Conservation (phyloP, 1,140 invertebrate genomes). For the Ostrea denselamellosa region DNA sequence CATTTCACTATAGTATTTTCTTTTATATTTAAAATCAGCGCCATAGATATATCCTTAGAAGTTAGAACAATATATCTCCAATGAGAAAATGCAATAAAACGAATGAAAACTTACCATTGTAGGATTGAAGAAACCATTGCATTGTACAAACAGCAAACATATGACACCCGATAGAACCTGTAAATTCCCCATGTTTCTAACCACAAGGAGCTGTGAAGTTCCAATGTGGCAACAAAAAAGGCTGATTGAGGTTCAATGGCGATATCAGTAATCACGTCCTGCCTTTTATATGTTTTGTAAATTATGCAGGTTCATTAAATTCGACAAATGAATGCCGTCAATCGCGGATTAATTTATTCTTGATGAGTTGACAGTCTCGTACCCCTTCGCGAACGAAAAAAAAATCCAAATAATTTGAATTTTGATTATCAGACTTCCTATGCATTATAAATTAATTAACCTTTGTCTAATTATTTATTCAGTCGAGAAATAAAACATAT, state of each 20-base stretch:
- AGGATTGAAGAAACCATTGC: constrained; percentile 1
- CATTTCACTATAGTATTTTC: not conserved
- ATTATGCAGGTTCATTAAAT: constrained; percentile 34
- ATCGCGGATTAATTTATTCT: constrained; percentile 24
- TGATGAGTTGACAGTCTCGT: constrained; percentile 24
- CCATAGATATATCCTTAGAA: not conserved
- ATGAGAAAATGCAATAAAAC: not conserved
- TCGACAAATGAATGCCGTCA: constrained; percentile 35
- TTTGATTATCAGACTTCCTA: constrained; percentile 38
- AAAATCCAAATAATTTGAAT: constrained; percentile 22
- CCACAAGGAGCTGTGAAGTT: not conserved
- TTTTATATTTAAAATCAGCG: no score
- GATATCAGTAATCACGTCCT: not conserved
- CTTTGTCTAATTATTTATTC: constrained; percentile 29
- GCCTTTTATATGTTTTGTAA: not conserved
- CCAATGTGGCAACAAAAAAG: constrained; percentile 17
- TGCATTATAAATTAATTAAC: constrained; percentile 32
- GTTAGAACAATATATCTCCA: not conserved
- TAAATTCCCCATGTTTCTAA: constrained; percentile 18
- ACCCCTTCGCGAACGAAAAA: constrained; percentile 23
- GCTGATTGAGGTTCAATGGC: not conserved
- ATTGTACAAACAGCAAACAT: constrained; percentile 7
- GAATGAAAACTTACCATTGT: not conserved
- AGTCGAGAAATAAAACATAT: constrained; percentile 5
- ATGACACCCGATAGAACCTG: constrained; percentile 12